Conservation (phyloP, 2,113 vertebrate genomes). For the Orientallactaga bullata region DNA sequence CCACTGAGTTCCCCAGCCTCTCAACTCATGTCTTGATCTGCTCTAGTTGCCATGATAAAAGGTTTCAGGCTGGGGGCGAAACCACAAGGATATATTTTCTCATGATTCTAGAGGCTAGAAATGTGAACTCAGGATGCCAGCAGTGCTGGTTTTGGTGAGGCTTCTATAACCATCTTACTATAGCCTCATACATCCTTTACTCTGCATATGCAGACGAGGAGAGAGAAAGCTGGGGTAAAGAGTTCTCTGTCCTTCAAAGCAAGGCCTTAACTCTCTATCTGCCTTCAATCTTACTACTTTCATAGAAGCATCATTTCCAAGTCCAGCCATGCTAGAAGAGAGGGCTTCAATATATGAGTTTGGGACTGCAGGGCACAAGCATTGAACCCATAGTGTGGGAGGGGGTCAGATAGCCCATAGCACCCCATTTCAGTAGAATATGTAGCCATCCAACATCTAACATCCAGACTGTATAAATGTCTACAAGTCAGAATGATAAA, state of each 20-base stretch:
- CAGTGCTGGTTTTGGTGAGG: background rate
- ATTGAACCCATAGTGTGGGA: no score
- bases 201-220: background rate
- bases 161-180: background rate
- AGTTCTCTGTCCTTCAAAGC: background rate
- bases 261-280: background rate
- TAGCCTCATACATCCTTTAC: background rate
- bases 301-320: background rate
- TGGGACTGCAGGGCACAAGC: background rate
- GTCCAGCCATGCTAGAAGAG: background rate
- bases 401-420: no score
- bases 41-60: no score
- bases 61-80: no score
- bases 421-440: no score
- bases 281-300: background rate
- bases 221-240: no score
- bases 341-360: background rate
- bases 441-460: background rate
- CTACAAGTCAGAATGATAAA: background rate
- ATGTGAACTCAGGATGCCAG: no score
- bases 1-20: background rate
- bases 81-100: no score
- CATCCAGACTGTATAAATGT: no score
- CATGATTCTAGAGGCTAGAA: no score
- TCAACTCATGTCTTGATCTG: no score